Evolutionary conservation across 1,140 invertebrate species (phyloP), one percentile per base, ranked within the genome.

Genomic region (Globodera rostochiensis): DNA sequence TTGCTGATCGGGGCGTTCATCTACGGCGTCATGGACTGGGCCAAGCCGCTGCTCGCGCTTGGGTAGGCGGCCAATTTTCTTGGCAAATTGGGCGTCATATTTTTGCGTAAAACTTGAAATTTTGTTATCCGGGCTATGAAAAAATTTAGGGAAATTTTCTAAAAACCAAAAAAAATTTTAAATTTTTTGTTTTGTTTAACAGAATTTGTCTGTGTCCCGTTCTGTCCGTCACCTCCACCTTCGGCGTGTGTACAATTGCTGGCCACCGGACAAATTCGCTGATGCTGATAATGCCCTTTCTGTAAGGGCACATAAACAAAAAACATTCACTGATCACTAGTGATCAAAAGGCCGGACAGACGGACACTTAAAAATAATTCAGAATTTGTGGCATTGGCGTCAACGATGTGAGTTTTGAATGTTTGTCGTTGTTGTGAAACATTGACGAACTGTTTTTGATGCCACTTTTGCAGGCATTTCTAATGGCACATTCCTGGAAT

Each of bases 241-340:
- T 88, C 74, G 88, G 88, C 50, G 73, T 90, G 13, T 84, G 77
- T 74, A 81, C 80, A 73, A 86, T 78, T 11, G 80, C 60, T 70
- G 88, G 76, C 19, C 80, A 77, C 46, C 60, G 87, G 47, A 84
- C 82, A 5, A 89, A 90, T 49, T 86, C 83, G 70, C 74, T 89
- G 19, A 84, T 87, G 80, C 75, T 89, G 67, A 89, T 89, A 60
- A 88, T 88, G 84, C 88, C 88, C 2, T 89, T 88, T 66, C 70
- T 89, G 73, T 82, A 46, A 13, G 53, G 21, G 5, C 4, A 19
- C 45, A 50, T 76, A 13, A 87, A 85, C 85, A 74, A 25, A 25
- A 25, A 84, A 81, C 25, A 88, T 86, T 60, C 82, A 73, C 85
- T 66, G 36, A 67, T 67, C 67, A 21, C 78, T 36, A 36, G 36